Evolutionary conservation across 2,797 vertebrate genomes (phyloP), one percentile per base, ranked within the genome.

Genomic region (Gastrophryne carolinensis): DNA sequence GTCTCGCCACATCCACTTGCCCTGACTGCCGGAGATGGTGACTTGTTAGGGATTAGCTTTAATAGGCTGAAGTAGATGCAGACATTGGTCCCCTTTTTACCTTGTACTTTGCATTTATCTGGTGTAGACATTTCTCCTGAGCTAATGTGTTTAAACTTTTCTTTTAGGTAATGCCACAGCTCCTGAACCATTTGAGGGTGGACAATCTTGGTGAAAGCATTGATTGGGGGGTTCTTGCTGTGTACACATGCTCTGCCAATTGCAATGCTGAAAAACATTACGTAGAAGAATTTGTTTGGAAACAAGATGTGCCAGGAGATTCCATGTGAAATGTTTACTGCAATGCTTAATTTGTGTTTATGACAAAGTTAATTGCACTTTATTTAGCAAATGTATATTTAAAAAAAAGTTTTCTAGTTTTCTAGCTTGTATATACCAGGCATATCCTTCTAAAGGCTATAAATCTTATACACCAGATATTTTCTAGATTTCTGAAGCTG

Each of bases 131-230:
- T n/a, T n/a, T n/a, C n/a, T n/a, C n/a, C n/a, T n/a, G n/a, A 24
- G 4, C 21, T 24, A 26, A 1, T 54, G 11, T 23, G 5, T 21
- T 21, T 3, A n/a, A 4, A n/a, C n/a, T 0, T 47, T 58, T 29
- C 53, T 53, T 63, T 65, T 7, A 99, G 98, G 92, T 98, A 73
- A 98, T 99, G 97, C 98, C 98, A 1, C 98, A 99, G 85, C 90
- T 99, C 66, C 87, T 99, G 57, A 97, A 94, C 87, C 85, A 93
- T 80, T 91, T 99, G 15, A 83, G 90, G 35, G 95, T 92, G 47
- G 98, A 99, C 84, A 92, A 89, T 0, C 92, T 92, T n/a, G 93
- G 87, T 81, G 90, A 85, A 64, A 98, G 97, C 68, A 90, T 98
- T 15, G 96, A 99, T 85, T 99, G 98, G 97, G 98, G 98, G 1